phyloP scores from a whole-genome alignment of 2,113 vertebrate species.

The Toxostoma redivivum region DNA sequence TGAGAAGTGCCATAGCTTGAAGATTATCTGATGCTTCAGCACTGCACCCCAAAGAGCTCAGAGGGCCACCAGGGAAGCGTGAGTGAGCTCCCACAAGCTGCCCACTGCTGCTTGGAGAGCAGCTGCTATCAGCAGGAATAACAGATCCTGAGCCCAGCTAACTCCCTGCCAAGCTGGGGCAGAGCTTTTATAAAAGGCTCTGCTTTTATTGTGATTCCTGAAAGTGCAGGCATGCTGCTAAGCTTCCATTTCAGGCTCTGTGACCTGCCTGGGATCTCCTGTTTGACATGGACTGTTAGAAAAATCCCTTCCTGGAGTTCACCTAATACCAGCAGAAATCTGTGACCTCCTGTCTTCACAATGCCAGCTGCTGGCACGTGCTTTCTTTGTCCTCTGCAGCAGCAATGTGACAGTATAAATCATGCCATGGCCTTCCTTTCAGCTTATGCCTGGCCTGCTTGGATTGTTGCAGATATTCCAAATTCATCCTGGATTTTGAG shows the following conservation, averaged over 20 bases:
- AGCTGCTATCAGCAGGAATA: not conserved
- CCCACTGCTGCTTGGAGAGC: not conserved
- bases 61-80: not conserved
- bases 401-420: not conserved
- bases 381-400: not conserved
- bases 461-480: not conserved
- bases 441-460: not conserved
- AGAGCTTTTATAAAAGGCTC: not conserved
- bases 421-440: not conserved
- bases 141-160: not conserved
- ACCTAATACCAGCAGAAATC: not conserved
- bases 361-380: not conserved
- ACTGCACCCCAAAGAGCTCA: not conserved
- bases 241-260: not conserved
- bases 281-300: not conserved
- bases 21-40: not conserved
- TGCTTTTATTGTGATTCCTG: not conserved
- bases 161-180: not conserved
- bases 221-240: not conserved
- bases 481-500: not conserved
- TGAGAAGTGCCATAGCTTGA: not conserved
- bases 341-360: not conserved
- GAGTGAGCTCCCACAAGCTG: not conserved
- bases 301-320: not conserved
- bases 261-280: not conserved